Conservation (phyloP, 2,888 invertebrate species). For the Synanthedon andrenaeformis region DNA sequence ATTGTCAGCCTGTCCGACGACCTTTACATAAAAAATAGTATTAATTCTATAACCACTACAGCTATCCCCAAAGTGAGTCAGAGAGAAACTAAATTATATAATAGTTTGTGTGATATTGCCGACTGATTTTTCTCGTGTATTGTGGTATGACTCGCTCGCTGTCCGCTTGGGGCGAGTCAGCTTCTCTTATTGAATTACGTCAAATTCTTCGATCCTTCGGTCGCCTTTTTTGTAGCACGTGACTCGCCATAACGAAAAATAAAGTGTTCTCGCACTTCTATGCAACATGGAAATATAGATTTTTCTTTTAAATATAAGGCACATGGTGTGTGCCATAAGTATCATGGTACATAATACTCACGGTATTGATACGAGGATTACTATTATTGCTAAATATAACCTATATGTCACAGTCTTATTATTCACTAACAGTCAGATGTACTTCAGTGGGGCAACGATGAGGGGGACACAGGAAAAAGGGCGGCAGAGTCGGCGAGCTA, state of each 20-base stretch:
- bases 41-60: no score
- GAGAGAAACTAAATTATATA: no score
- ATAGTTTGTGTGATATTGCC: no score
- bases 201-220: slow-evolving; percentile 24
- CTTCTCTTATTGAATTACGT: slow-evolving; percentile 50
- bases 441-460: no score
- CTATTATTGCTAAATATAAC: neutral
- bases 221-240: slow-evolving; percentile 21
- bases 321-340: neutral
- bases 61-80: no score
- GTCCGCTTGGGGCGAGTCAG: slow-evolving; percentile 31
- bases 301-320: neutral
- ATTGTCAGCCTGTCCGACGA: no score
- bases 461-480: no score
- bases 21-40: no score
- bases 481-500: no score
- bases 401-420: no score
- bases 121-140: neutral
- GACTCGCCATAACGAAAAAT: slow-evolving; percentile 18
- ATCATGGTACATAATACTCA: neutral
- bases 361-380: neutral
- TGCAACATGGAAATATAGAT: neutral
- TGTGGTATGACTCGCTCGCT: slow-evolving; percentile 6
- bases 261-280: slow-evolving; percentile 26
- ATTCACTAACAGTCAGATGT: no score